Percentiles rank a stretch among this genome's conserved stretches.
These are phyloP conservation scores for Dreissena rostriformis DNA, from an alignment of 1,140 invertebrate species.

Conservation along the genomic window DNA sequence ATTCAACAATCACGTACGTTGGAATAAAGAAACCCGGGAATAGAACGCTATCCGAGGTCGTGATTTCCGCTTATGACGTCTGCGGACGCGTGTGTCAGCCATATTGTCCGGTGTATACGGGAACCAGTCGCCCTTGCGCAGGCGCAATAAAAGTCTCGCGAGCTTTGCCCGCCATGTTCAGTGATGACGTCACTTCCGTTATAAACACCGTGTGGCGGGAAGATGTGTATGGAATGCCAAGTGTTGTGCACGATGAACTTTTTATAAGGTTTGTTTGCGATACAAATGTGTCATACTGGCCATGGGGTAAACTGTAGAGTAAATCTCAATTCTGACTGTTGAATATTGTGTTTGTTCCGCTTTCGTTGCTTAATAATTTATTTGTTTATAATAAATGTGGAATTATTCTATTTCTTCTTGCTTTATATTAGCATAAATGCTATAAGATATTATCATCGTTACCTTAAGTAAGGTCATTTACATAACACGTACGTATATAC, in stretches of 20 bases:
- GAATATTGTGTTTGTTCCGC: too few species aligned
- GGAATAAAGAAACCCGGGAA: constrained; percentile 24
- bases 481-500: too few species aligned
- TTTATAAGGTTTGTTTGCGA: constrained; percentile 40
- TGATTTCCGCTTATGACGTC: constrained; percentile 41
- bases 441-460: too few species aligned
- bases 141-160: constrained; percentile 34
- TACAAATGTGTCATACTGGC: constrained; percentile 21
- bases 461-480: too few species aligned
- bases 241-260: constrained; percentile 20
- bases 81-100: constrained; percentile 53
- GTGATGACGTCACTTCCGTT: constrained; percentile 23
- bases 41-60: background rate
- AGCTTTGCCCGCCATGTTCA: constrained; percentile 22
- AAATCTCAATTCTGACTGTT: too few species aligned
- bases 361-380: too few species aligned
- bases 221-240: constrained; percentile 29
- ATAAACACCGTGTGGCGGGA: constrained; percentile 22
- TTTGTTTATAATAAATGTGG: too few species aligned
- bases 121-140: constrained; percentile 4
- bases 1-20: constrained; percentile 1
- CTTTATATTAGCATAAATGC: too few species aligned
- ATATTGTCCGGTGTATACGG: constrained; percentile 10
- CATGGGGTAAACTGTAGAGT: background rate
- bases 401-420: too few species aligned